Evolutionary conservation across 2,888 invertebrate species (phyloP), one percentile per base, ranked within the genome.

Genomic region (Lucinisca nassula): DNA sequence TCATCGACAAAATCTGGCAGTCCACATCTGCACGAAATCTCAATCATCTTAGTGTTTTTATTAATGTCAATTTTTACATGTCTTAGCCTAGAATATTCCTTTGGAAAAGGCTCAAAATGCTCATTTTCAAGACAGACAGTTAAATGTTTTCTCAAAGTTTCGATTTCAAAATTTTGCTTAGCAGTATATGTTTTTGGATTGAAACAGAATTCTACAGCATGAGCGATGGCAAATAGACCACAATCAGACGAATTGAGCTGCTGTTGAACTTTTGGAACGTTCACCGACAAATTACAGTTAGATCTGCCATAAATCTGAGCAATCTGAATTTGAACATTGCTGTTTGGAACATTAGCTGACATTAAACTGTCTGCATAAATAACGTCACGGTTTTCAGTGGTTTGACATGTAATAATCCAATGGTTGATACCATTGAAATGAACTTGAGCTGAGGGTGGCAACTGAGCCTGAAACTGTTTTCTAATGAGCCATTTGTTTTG

Each of bases 281-380:
- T 10, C 32, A 67, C 67, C 3, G 35, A 67, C 17, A 67, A 32
- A 67, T 67, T 67, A 3, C 35, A 67, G 6, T 1, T 1, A 12
- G 30, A 67, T 4, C 35, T 4, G 21, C 35, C 32, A 17, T 67
- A 67, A 67, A 35, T 67, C 21, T 67, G 67, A 14, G 67, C 32
- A 67, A 67, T 67, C 24, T 67, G 67, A 67, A 67, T 67, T 35
- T 67, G 67, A 67, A 67, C 67, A 67, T 67, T 67, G 35, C 67
- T 67, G 21, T 67, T 67, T 21, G 67, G 67, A 35, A 35, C 67
- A 35, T 67, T 67, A 1, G 1, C 8, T 67, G 67, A 3, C 32
- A 14, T 35, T 35, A 67, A 67, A 67, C 67, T 67, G 17, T 67
- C 67, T 32, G 67, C 67, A 21, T 67, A 67, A 6, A 67, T 35